phyloP scores from a whole-genome alignment of 92 coral and sea anemone genomes.

The Umimayanthus chanpuru region DNA sequence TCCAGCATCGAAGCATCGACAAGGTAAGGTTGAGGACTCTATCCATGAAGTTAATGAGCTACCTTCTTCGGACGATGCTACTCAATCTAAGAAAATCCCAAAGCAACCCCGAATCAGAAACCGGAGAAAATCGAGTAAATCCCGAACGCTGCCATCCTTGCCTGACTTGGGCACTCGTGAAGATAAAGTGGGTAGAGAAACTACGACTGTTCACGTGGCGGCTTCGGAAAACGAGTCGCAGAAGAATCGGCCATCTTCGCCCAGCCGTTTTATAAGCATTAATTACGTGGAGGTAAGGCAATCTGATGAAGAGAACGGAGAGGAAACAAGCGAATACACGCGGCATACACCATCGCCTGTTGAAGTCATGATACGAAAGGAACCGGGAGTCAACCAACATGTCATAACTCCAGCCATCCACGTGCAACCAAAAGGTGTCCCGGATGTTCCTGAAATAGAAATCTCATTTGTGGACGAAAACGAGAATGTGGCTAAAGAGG shows the following conservation, averaged over 20 bases:
- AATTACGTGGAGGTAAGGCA: constrained; percentile 14
- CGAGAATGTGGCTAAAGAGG: constrained; percentile 37
- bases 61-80: constrained; percentile 38
- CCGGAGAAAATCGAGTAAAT: constrained; percentile 21
- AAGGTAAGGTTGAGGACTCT: constrained; percentile 41
- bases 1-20: constrained; percentile 53
- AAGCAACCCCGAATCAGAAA: constrained; percentile 23
- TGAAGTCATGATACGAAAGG: constrained; percentile 49
- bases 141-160: constrained; percentile 23
- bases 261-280: constrained; percentile 26
- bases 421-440: constrained; percentile 41
- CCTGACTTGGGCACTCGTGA: neutral
- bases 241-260: constrained; percentile 8
- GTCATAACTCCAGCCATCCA: neutral
- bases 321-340: neutral
- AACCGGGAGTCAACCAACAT: neutral
- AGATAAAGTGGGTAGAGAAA: neutral
- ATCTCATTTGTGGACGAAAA: constrained; percentile 70
- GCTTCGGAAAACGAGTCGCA: constrained; percentile 2
- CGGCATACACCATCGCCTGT: constrained; percentile 43
- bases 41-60: constrained; percentile 40
- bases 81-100: neutral
- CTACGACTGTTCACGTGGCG: constrained; percentile 10
- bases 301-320: constrained; percentile 3
- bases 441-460: constrained; percentile 62